phyloP scores from a whole-genome alignment of 2,113 vertebrate genomes.

The Pachypanchax playfairii region DNA sequence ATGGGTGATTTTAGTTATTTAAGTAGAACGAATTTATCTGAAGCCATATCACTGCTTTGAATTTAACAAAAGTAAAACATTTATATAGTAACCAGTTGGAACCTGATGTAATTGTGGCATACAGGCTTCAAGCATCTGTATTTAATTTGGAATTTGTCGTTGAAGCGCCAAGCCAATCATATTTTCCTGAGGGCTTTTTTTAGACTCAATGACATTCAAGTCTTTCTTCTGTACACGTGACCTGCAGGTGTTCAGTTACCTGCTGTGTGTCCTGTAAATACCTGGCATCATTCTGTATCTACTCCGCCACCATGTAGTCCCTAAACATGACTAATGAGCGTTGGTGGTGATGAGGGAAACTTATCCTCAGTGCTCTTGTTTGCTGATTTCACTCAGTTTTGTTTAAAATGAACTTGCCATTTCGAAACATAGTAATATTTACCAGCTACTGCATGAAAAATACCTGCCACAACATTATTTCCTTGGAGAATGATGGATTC shows the following conservation, averaged over 20 bases:
- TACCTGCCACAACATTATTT: background rate
- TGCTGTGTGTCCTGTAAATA: conserved; percentile 4
- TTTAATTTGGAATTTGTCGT: conserved; percentile 52
- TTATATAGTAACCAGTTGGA: too few species aligned
- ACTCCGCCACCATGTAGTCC: too few species aligned
- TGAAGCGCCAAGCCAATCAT: conserved; percentile 30
- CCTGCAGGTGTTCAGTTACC: conserved; percentile 10
- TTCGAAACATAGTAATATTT: background rate
- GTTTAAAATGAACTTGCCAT: too few species aligned
- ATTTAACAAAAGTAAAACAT: too few species aligned
- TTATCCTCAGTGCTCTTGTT: background rate
- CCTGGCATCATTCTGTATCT: too few species aligned
- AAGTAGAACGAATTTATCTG: too few species aligned
- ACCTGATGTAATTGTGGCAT: conserved; percentile 27
- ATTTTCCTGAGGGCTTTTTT: conserved; percentile 21
- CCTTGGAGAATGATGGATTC: background rate
- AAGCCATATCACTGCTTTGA: too few species aligned
- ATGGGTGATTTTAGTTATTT: too few species aligned
- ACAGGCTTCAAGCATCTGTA: conserved; percentile 35
- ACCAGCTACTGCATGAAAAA: background rate
- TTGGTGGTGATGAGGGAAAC: background rate
- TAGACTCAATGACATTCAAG: conserved; percentile 32
- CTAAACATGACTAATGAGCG: background rate
- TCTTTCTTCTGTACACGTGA: conserved; percentile 8
- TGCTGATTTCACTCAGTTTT: background rate